Evolutionary conservation across 2,888 invertebrate species (phyloP).

Genomic region (Phorcus lineatus): DNA sequence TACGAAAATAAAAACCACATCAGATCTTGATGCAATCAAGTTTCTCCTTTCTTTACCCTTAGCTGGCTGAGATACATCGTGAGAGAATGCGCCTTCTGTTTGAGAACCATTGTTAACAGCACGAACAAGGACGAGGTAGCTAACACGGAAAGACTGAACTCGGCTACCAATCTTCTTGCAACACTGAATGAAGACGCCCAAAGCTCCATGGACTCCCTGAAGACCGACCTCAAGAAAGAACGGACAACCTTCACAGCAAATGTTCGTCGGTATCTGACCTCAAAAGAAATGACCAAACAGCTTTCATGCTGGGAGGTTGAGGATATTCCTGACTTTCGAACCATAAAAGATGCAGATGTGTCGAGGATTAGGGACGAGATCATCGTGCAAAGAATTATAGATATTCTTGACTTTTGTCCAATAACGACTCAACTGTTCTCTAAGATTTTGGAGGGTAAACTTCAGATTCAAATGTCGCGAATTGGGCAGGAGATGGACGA

Average conservation of each 20-base stretch:
- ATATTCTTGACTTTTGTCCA: conserved; percentile 11
- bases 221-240: neutral
- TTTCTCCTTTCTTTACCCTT: no score
- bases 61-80: neutral
- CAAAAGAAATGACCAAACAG: neutral
- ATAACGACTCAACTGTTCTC: neutral
- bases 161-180: neutral
- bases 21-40: no score
- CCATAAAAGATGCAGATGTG: neutral
- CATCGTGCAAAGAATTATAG: conserved; percentile 35
- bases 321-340: neutral
- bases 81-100: neutral
- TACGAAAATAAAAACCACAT: no score
- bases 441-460: conserved; percentile 37
- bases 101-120: neutral
- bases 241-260: neutral
- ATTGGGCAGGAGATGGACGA: conserved; percentile 52
- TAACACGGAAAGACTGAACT: neutral
- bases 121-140: neutral
- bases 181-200: neutral
- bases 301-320: conserved; percentile 25
- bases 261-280: neutral
- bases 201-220: neutral
- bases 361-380: conserved; percentile 22
- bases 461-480: conserved; percentile 43